A percentile compares a stretch with the other conserved stretches of the same genome.
These are phyloP conservation scores for Percopsis transmontana DNA, from an alignment of 2,113 vertebrate species.

Conservation along the genomic window DNA sequence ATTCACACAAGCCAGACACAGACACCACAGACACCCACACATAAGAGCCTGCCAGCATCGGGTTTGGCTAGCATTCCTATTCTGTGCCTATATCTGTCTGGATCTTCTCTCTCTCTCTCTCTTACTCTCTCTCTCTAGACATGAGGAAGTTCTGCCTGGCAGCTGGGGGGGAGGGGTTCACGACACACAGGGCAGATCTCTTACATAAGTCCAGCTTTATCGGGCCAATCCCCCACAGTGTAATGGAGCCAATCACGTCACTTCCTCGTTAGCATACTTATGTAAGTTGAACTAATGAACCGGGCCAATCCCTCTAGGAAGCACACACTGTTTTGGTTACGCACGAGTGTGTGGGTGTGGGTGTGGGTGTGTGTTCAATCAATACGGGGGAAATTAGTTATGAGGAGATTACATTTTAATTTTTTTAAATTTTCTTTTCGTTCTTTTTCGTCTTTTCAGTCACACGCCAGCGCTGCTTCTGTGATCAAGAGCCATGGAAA, in stretches of 20 bases:
- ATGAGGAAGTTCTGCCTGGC: background rate
- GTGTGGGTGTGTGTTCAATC: conserved; percentile 28
- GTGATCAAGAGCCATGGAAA: conserved; percentile 63
- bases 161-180: conserved; percentile 14
- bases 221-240: conserved; percentile 44
- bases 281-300: conserved; percentile 67
- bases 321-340: background rate
- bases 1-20: conserved; percentile 29
- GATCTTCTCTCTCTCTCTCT: conserved; percentile 5
- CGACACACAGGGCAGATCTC: conserved; percentile 56
- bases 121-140: background rate
- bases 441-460: conserved; percentile 23
- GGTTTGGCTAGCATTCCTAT: conserved; percentile 42
- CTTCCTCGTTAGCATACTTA: conserved; percentile 65
- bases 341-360: conserved; percentile 7
- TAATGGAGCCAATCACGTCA: conserved; percentile 64
- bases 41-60: conserved; percentile 38
- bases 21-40: conserved; percentile 34
- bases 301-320: conserved; percentile 26
- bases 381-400: conserved; percentile 37
- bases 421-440: background rate
- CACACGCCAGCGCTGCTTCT: conserved; percentile 35
- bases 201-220: conserved; percentile 55
- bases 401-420: conserved; percentile 5
- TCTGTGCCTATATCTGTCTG: conserved; percentile 7